Percentiles rank a stretch among this genome's conserved stretches.
Conservation (phyloP, 2,888 invertebrate species). For the Drosophila conformis region DNA sequence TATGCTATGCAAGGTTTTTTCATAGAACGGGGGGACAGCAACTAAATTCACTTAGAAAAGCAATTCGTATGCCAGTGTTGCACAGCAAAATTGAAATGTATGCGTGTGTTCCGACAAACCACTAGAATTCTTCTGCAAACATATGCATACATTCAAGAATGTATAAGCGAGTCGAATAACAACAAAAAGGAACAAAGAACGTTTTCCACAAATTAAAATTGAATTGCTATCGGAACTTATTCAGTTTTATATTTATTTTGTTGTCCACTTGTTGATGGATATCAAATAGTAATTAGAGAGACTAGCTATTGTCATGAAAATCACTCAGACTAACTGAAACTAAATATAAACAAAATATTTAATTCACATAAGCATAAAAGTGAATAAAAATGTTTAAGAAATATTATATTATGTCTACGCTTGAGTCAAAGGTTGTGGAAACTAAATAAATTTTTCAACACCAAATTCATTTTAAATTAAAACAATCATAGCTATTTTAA, state of each 20-base stretch:
- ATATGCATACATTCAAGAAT: slow-evolving; percentile 17
- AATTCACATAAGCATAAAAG: neutral
- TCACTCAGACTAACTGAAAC: neutral
- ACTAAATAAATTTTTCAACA: neutral
- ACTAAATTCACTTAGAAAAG: slow-evolving; percentile 73
- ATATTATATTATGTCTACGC: neutral
- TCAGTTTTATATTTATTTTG: neutral
- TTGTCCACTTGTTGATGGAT: slow-evolving; percentile 7
- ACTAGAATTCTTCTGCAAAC: slow-evolving; percentile 8
- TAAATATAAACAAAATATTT: neutral
- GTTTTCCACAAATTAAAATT: neutral
- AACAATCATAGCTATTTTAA: neutral
- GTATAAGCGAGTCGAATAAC: slow-evolving; percentile 31
- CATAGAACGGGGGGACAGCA: slow-evolving; percentile 16
- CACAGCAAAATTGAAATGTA: slow-evolving; percentile 47
- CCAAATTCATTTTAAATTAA: neutral
- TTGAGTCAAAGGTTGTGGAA: neutral
- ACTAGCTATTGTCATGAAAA: neutral
- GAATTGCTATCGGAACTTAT: slow-evolving; percentile 1
- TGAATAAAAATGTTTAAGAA: neutral
- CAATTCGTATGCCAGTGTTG: slow-evolving; percentile 60
- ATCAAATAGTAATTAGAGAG: neutral
- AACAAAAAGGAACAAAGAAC: slow-evolving; percentile 7
- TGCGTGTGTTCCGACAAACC: slow-evolving; percentile 30
- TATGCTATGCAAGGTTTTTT: slow-evolving; percentile 26